Evolutionary conservation across 2,888 invertebrate species (phyloP).

Genomic region (Rhorus exstirpatorius): DNA sequence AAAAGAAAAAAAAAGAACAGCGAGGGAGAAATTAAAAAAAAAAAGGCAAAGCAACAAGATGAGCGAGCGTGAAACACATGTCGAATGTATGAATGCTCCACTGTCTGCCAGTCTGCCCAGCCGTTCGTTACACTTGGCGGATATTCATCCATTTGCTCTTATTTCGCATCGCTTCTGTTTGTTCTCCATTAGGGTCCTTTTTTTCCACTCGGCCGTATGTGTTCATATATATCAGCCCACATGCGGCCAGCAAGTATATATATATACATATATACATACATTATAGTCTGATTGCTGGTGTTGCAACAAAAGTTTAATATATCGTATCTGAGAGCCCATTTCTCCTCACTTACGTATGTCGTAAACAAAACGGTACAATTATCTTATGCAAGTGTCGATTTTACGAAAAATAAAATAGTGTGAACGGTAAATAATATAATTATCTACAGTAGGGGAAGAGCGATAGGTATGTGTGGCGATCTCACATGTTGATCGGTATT

Average conservation of each 20-base stretch:
- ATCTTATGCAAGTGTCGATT: conserved; percentile 24
- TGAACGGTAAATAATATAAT: no score
- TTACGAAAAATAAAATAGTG: no score
- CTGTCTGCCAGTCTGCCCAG: conserved; percentile 50
- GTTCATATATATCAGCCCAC: conserved; percentile 36
- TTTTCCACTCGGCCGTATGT: conserved; percentile 18
- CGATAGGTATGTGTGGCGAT: no score
- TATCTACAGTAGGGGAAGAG: no score
- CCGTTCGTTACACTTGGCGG: conserved; percentile 63
- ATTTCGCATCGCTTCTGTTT: conserved; percentile 36
- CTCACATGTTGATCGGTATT: no score
- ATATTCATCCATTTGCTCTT: conserved; percentile 58
- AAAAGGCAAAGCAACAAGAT: conserved; percentile 47
- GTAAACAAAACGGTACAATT: neutral
- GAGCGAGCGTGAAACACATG: conserved; percentile 58
- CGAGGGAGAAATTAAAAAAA: conserved; percentile 20
- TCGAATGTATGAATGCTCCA: conserved; percentile 63
- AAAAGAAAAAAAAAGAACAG: conserved; percentile 29
- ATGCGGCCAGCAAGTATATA: neutral
- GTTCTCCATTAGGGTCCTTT: conserved; percentile 35
- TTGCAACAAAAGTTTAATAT: conserved; percentile 43
- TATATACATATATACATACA: neutral
- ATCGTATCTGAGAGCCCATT: conserved; percentile 4
- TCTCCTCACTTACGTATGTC: conserved; percentile 1
- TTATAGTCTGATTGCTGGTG: conserved; percentile 11